Conservation (phyloP, 1,140 invertebrate genomes). For the Saxidomus purpurata region DNA sequence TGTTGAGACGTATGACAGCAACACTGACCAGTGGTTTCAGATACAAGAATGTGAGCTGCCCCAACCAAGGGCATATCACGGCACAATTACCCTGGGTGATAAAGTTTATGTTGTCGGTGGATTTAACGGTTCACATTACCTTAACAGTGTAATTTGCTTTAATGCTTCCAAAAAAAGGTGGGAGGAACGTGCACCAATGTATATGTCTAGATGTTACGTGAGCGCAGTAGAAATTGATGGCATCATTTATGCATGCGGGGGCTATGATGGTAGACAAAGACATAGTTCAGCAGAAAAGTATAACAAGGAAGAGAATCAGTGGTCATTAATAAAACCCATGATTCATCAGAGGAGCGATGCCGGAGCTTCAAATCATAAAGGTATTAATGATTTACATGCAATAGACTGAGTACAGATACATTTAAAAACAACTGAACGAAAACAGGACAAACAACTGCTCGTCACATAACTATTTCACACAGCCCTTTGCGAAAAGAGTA, state of each 20-base stretch:
- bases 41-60: constrained; percentile 52
- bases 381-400: constrained; percentile 81
- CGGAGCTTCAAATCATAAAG: constrained; percentile 89
- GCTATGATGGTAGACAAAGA: constrained; percentile 96
- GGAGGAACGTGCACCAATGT: constrained; percentile 80
- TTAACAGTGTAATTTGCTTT: constrained; percentile 80
- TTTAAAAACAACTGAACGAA: no score
- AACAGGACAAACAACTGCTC: no score
- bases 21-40: constrained; percentile 41
- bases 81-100: constrained; percentile 89
- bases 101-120: constrained; percentile 91
- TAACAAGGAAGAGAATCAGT: constrained; percentile 94
- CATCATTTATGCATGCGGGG: constrained; percentile 89
- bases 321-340: constrained; percentile 89
- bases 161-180: constrained; percentile 76
- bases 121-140: constrained; percentile 85
- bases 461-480: no score
- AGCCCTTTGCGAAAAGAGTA: no score
- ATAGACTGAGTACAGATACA: no score
- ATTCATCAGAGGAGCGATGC: constrained; percentile 92
- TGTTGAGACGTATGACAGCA: constrained; percentile 91
- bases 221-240: constrained; percentile 72
- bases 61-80: constrained; percentile 90
- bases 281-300: constrained; percentile 95
- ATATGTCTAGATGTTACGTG: constrained; percentile 78